Evolutionary conservation across 53 echinoderm and acorn worm species (phyloP).

Genomic region (Patiria pectinifera): DNA sequence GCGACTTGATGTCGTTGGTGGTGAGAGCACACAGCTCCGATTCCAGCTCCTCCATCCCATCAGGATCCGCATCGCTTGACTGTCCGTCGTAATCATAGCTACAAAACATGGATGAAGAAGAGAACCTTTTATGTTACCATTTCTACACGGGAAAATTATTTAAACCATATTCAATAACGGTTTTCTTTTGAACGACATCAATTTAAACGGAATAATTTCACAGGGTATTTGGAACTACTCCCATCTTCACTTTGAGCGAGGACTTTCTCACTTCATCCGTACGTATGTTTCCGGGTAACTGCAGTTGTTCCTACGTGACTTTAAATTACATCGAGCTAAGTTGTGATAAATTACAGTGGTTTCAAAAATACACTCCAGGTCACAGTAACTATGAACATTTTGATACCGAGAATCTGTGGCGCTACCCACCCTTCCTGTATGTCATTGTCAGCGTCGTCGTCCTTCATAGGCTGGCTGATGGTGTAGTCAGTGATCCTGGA

Average conservation of each 20-base stretch:
- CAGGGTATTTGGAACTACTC: too few species aligned
- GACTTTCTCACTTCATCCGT: too few species aligned
- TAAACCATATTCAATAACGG: too few species aligned
- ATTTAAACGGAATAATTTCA: too few species aligned
- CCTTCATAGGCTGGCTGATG: slow-evolving; percentile 2
- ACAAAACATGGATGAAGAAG: neutral
- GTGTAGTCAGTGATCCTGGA: slow-evolving; percentile 68
- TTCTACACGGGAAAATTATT: too few species aligned
- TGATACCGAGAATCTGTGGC: neutral
- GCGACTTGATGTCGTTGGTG: slow-evolving; percentile 58
- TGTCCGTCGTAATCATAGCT: slow-evolving; percentile 22
- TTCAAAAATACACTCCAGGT: too few species aligned
- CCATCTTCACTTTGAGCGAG: too few species aligned
- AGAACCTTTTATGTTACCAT: neutral
- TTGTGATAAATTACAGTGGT: too few species aligned
- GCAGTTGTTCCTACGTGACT: too few species aligned
- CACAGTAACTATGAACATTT: neutral
- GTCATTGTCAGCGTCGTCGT: slow-evolving; percentile 48
- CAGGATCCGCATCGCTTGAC: slow-evolving; percentile 24
- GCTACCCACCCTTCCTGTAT: slow-evolving; percentile 52
- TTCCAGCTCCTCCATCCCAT: slow-evolving; percentile 43
- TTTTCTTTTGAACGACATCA: too few species aligned
- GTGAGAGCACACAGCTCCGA: slow-evolving; percentile 61
- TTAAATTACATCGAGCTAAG: too few species aligned
- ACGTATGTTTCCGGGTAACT: too few species aligned